Percentiles rank a stretch among this genome's conserved stretches.
Conservation (phyloP, 2,113 vertebrate genomes). For the Lepus timidus region DNA sequence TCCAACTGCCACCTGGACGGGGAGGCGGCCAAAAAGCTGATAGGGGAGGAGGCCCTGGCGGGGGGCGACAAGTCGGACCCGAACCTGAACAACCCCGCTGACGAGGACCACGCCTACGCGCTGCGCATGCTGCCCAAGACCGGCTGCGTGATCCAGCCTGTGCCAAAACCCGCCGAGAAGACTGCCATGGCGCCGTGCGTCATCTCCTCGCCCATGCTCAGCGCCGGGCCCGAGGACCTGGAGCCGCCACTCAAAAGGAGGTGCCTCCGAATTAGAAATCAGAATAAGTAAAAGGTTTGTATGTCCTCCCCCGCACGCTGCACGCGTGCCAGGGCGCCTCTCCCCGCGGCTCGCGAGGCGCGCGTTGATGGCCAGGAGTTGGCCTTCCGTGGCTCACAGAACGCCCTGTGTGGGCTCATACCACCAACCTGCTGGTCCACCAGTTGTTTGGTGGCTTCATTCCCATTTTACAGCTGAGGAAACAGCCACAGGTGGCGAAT, state of each 20-base stretch:
- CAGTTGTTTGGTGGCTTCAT: background rate
- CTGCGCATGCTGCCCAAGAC: conserved; percentile 96
- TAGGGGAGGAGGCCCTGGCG: conserved; percentile 91
- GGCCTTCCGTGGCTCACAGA: background rate
- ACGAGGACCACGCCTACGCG: conserved; percentile 97
- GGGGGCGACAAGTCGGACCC: conserved; percentile 93
- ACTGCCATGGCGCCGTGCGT: conserved; percentile 95
- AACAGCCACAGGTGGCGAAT: background rate
- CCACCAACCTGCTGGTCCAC: background rate
- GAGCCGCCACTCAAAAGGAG: conserved; percentile 98
- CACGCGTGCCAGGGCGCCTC: background rate
- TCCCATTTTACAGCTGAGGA: background rate
- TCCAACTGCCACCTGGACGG: conserved; percentile 91
- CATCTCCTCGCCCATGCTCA: conserved; percentile 93
- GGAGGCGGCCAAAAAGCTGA: conserved; percentile 92
- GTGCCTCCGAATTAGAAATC: conserved; percentile 99
- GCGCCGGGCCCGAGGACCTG: conserved; percentile 94
- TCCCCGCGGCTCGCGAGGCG: background rate
- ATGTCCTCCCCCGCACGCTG: conserved; percentile 74
- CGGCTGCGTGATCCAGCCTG: conserved; percentile 99
- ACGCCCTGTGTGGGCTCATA: background rate
- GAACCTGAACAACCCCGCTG: conserved; percentile 93
- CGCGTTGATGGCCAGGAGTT: background rate
- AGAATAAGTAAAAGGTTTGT: conserved; percentile 99
- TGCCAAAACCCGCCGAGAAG: conserved; percentile 98